phyloP scores from a whole-genome alignment of 2,888 invertebrate species.

The Cheilosia vernalis region DNA sequence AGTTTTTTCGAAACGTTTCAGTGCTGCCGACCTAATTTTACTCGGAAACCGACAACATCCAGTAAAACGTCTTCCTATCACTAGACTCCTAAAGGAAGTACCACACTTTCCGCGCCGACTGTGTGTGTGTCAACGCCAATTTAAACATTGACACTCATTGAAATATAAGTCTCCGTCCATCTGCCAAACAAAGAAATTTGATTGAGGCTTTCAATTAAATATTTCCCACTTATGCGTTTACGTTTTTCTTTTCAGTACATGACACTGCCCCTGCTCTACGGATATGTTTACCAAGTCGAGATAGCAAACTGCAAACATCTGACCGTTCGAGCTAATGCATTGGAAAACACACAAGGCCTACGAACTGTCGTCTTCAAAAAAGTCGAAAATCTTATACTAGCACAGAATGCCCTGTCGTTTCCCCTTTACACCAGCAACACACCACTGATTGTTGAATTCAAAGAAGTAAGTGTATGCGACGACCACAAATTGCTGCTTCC shows the following conservation, averaged over 20 bases:
- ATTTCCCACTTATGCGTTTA: conserved; percentile 1
- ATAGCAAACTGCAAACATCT: conserved; percentile 88
- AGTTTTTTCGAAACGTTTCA: too few relatives aligned
- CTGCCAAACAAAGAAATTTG: conserved; percentile 15
- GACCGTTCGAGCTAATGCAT: conserved; percentile 85
- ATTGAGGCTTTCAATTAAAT: conserved; percentile 31
- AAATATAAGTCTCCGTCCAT: background rate
- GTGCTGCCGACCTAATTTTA: too few relatives aligned
- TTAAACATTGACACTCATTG: conserved; percentile 11
- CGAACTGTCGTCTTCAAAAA: conserved; percentile 87
- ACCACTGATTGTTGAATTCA: conserved; percentile 81
- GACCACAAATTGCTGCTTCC: conserved; percentile 40
- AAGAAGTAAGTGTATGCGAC: conserved; percentile 78
- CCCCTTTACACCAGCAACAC: conserved; percentile 83
- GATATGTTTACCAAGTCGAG: conserved; percentile 85
- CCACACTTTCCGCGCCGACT: background rate
- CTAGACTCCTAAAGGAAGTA: too few relatives aligned
- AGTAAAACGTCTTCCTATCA: too few relatives aligned
- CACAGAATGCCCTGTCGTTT: conserved; percentile 87
- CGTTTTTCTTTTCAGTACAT: conserved; percentile 84
- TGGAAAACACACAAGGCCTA: conserved; percentile 86
- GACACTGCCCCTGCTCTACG: conserved; percentile 84
- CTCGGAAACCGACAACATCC: too few relatives aligned
- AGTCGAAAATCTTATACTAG: conserved; percentile 86
- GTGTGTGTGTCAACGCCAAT: background rate